Conservation (phyloP, 2,888 invertebrate species). For the Himalopsyche tibetana region DNA sequence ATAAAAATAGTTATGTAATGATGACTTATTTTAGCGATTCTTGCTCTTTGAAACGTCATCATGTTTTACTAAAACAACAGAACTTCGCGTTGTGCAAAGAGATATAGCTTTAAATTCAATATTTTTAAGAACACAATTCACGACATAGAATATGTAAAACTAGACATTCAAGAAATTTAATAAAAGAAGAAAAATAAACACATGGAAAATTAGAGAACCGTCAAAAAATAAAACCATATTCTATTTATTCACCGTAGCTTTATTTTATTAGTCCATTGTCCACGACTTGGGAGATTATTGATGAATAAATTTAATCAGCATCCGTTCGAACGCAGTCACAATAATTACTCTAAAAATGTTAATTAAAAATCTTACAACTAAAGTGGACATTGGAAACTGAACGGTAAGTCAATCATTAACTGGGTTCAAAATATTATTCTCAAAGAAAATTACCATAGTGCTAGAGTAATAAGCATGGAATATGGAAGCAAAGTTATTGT, state of each 20-base stretch:
- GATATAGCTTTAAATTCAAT: conserved; percentile 50
- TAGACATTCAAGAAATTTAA: neutral
- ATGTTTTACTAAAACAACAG: conserved; percentile 50
- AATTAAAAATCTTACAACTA: conserved; percentile 48
- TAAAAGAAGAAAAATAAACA: conserved; percentile 37
- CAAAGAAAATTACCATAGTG: neutral
- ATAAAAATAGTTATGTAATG: conserved; percentile 61
- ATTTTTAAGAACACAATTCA: conserved; percentile 48
- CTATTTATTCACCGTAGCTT: conserved; percentile 1
- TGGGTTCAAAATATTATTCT: neutral
- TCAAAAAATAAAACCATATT: conserved; percentile 41
- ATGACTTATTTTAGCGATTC: conserved; percentile 39
- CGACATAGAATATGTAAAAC: conserved; percentile 40
- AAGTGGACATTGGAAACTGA: neutral
- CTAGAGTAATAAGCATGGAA: neutral
- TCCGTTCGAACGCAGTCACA: neutral
- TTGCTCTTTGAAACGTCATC: conserved; percentile 45
- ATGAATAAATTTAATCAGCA: conserved; percentile 13
- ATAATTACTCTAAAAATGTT: conserved; percentile 39
- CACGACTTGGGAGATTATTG: neutral
- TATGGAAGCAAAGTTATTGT: neutral
- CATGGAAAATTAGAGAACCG: neutral
- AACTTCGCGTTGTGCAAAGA: conserved; percentile 55
- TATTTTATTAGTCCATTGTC: neutral
- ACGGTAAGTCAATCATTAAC: neutral